Evolutionary conservation across 2,797 vertebrate genomes (phyloP), one percentile per base, ranked within the genome.

Genomic region (Lacerta agilis): DNA sequence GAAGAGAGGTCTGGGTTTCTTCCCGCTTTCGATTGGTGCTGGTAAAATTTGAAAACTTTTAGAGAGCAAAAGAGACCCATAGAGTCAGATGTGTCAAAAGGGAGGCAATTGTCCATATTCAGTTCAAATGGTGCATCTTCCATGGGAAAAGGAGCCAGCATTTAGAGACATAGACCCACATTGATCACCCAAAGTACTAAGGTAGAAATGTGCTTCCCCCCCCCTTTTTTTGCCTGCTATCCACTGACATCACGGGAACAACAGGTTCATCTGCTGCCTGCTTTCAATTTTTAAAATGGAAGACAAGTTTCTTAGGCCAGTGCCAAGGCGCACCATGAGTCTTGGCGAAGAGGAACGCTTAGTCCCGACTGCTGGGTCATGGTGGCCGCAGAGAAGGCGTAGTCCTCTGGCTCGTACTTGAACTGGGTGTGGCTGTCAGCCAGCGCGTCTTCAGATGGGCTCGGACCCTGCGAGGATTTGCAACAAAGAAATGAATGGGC

Each of bases 271-370:
- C 87, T 73, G 6, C 1, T 78, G 92, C 75, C 29, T 83, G 18
- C 71, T 79, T 83, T 23, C 6, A 23, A 8, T 17, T 69, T 89
- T 85, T 6, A n/a, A n/a, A 58, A 17, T 43, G 81, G 20, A 49
- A 78, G 79, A 69, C 55, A 5, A 4, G 55, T 55, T 0, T 75
- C 91, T 98, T 98, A 99, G 38, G 98, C 98, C 36, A 98, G 97
- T 0, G 98, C 98, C 94, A 99, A 95, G 0, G 98, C 97, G 0
- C 98, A 99, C 98, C 99, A 99, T 90, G 98, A 97, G 94, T 97
- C 97, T 95, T 97, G 97, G 82, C 94, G 95, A 79, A 97, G 95
- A 0, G 96, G 92, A 81, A 96, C 88, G 0, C 94, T 91, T 11
- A 97, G 95, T 94, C 97, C 94, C 0, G 98, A 97, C 89, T 98